These are phyloP conservation scores for Odocoileus hemionus DNA, from an alignment of 2,113 vertebrate species.

Conservation along the genomic window DNA sequence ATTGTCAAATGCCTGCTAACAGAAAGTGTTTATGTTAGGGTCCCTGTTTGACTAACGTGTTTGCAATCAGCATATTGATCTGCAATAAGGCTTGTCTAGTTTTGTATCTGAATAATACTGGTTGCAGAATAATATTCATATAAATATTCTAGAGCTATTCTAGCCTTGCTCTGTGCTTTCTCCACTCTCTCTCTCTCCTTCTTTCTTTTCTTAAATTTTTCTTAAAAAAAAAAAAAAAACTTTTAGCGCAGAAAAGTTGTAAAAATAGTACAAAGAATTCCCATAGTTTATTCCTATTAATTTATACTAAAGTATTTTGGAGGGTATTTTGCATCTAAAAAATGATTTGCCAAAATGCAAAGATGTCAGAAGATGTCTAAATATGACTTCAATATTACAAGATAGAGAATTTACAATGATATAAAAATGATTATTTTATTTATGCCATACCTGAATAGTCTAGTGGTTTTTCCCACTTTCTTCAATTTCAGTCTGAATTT, in stretches of 20 bases:
- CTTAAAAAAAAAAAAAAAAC: background rate
- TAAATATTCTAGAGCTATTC: background rate
- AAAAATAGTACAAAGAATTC: background rate
- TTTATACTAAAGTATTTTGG: background rate
- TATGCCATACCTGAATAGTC: too few relatives aligned
- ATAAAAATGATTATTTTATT: background rate
- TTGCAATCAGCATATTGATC: background rate
- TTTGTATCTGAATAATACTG: background rate
- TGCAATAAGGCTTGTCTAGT: background rate
- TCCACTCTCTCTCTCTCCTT: background rate
- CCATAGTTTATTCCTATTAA: background rate
- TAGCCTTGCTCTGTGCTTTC: background rate
- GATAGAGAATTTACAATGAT: background rate
- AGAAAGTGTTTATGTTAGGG: background rate
- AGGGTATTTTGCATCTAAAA: background rate
- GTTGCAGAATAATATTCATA: background rate
- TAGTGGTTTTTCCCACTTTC: too few relatives aligned
- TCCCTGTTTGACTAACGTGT: background rate
- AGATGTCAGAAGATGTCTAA: background rate
- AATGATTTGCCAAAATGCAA: background rate
- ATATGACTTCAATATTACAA: slow-evolving; percentile 14
- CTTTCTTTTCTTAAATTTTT: background rate
- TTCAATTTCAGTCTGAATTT: too few relatives aligned
- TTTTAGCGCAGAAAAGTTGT: background rate
- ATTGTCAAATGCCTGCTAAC: background rate